phyloP scores from a whole-genome alignment of 2,113 vertebrate species.

The Mustela nigripes region DNA sequence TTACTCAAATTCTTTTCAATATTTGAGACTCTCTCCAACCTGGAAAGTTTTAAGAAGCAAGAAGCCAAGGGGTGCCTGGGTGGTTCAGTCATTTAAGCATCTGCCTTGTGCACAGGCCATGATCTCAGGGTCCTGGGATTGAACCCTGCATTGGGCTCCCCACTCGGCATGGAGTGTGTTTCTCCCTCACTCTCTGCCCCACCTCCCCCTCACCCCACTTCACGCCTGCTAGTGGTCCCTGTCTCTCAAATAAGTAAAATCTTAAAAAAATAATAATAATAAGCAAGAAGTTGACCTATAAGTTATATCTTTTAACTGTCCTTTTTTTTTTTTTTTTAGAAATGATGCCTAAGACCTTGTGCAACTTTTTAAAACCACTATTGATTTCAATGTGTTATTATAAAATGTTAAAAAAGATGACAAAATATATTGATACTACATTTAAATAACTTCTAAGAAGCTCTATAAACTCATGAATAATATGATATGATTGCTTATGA shows the following conservation, averaged over 20 bases:
- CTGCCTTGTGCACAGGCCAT: too few relatives aligned
- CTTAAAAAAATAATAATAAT: background rate
- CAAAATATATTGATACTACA: background rate
- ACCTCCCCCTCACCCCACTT: too few relatives aligned
- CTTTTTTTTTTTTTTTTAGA: background rate
- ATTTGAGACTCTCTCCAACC: background rate
- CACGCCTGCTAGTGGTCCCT: too few relatives aligned
- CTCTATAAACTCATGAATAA: background rate
- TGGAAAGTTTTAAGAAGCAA: background rate
- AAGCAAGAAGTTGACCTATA: background rate
- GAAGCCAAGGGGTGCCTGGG: background rate
- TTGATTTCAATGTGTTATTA: constrained; percentile 1
- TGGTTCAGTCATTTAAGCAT: too few relatives aligned
- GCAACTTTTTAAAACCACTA: background rate
- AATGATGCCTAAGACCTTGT: background rate
- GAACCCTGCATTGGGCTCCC: too few relatives aligned
- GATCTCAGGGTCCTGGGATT: too few relatives aligned
- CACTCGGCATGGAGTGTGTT: too few relatives aligned
- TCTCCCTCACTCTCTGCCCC: too few relatives aligned
- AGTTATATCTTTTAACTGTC: background rate
- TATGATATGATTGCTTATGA: background rate
- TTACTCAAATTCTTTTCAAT: background rate
- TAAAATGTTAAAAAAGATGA: background rate
- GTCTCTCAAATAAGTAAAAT: too few relatives aligned
- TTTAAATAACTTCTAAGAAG: background rate